Evolutionary conservation across 2,113 vertebrate species (phyloP), one percentile per base, ranked within the genome.

Genomic region (Petroica traversi): DNA sequence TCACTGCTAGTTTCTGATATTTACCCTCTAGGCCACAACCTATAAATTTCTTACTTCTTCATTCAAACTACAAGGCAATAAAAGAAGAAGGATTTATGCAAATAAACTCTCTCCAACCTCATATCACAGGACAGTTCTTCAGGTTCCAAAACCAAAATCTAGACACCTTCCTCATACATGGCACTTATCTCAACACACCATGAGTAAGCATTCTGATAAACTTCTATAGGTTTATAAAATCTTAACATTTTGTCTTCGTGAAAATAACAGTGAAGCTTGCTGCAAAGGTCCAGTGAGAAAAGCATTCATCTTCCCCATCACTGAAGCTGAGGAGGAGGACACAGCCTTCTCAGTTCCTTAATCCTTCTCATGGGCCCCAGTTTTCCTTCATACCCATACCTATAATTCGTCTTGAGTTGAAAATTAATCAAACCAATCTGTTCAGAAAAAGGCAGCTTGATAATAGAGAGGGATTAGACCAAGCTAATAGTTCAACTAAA

Each of bases 101-200:
- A 88, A 93, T 62, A 58, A 75, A 45, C 8, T 19, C 54, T 25
- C 24, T 75, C 62, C 40, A 51, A 26, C 14, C 31, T 77, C 43
- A 4, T 49, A 84, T 52, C 54, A 26, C 45, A 91, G 52, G 45
- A 75, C 31, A 71, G 55, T 66, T 48, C 49, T 86, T 49, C 71
- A 68, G n/a, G 61, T 89, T 88, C 72, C 77, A 93, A 94, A 95
- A 54, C 54, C 75, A 72, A 59, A 52, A 38, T 69, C 88, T 29
- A 80, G 86, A 83, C 31, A 85, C 59, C 58, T 92, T 94, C 62
- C 86, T 91, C 69, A 86, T 34, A 80, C 29, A 31, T n/a, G 67
- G 81, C 61, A 88, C 75, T 96, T 97, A 96, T 85, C 95, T 97
- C 78, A 34, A 33, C 36, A 68, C 28, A 78, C 73, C 92, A 92